phyloP scores from a whole-genome alignment of 2,113 vertebrate species.

The Sinosuthora webbiana region DNA sequence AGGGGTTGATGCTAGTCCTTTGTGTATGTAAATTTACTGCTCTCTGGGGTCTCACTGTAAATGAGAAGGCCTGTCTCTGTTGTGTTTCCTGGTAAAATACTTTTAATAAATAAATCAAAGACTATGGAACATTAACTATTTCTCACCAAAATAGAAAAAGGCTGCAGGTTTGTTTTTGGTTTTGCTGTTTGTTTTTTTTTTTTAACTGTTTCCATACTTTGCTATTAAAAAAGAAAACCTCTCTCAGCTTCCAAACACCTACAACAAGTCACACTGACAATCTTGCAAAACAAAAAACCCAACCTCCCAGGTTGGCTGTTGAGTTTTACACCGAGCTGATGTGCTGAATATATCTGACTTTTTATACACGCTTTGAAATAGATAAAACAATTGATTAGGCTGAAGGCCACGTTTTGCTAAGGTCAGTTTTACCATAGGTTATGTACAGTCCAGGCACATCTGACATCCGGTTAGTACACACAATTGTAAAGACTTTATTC shows the following conservation, averaged over 20 bases:
- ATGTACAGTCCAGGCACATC: neutral
- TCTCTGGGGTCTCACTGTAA: constrained; percentile 74
- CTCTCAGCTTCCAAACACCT: neutral
- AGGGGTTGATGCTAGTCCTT: constrained; percentile 75
- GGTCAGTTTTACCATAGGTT: neutral
- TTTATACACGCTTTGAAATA: neutral
- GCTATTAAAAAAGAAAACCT: neutral
- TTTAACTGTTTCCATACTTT: neutral
- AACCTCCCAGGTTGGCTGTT: neutral
- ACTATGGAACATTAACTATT: constrained; percentile 65
- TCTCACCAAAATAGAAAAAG: constrained; percentile 44
- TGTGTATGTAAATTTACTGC: constrained; percentile 81
- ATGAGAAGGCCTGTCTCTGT: constrained; percentile 78
- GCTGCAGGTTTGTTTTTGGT: neutral
- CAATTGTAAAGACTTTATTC: constrained; percentile 30
- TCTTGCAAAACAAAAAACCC: neutral
- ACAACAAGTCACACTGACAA: neutral
- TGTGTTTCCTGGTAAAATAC: constrained; percentile 78
- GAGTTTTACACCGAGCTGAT: neutral
- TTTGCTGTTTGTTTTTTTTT: neutral
- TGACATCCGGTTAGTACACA: neutral
- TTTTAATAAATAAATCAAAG: constrained; percentile 84
- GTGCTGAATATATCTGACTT: neutral
- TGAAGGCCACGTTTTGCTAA: neutral
- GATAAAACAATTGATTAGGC: constrained; percentile 5